phyloP scores from a whole-genome alignment of 2,797 vertebrate species.

The Sarcoramphus papa region DNA sequence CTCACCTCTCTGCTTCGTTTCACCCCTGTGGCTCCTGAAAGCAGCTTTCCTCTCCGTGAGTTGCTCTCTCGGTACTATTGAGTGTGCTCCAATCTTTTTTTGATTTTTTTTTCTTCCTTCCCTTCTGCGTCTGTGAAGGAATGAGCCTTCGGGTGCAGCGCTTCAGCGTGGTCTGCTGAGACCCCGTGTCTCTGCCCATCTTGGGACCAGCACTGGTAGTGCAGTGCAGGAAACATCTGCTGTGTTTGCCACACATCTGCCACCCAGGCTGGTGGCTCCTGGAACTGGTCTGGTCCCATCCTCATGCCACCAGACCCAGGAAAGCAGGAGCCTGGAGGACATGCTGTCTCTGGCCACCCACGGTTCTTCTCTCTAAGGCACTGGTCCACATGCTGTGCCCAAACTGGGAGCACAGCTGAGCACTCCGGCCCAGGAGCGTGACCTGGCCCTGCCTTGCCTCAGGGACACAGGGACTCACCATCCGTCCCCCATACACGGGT shows the following conservation, averaged over 20 bases:
- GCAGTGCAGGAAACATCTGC: not conserved
- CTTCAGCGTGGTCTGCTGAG: not conserved
- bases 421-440: not conserved
- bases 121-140: not conserved
- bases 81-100: not conserved
- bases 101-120: not conserved
- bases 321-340: not conserved
- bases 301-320: not conserved
- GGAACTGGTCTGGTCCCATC: not conserved
- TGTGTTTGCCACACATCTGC: not conserved
- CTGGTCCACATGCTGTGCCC: rapidly evolving
- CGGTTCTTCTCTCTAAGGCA: rapidly evolving
- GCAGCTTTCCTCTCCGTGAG: conserved; percentile 38
- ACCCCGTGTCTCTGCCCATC: not conserved
- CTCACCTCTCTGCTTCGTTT: conserved; percentile 39
- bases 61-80: not conserved
- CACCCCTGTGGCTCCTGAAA: conserved; percentile 43
- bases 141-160: not conserved
- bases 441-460: not conserved
- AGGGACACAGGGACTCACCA: not conserved
- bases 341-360: not conserved
- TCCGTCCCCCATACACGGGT: rapidly evolving
- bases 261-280: not conserved
- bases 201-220: not conserved
- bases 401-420: not conserved